Conservation (phyloP, 2,797 vertebrate species). For the Alauda arvensis region DNA sequence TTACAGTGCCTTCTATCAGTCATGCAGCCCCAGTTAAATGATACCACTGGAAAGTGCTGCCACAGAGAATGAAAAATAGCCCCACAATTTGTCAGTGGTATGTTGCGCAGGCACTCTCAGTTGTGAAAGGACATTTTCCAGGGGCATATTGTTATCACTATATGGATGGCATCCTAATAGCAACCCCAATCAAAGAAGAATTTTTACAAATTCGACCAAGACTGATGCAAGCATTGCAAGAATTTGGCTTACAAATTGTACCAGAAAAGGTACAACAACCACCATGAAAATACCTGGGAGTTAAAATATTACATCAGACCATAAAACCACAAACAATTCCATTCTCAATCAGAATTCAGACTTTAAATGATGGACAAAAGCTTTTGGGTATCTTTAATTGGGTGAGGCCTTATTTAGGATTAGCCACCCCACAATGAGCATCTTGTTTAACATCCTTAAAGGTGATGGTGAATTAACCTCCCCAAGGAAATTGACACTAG, state of each 20-base stretch:
- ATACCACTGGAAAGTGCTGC: background rate
- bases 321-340: background rate
- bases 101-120: no score
- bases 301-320: background rate
- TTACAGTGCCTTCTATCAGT: background rate
- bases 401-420: background rate
- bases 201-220: background rate
- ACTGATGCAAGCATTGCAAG: background rate
- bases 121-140: no score
- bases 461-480: background rate
- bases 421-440: background rate
- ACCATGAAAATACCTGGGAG: background rate
- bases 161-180: background rate
- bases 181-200: background rate
- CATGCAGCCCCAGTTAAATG: background rate
- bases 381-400: background rate
- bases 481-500: background rate
- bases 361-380: background rate
- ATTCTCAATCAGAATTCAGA: background rate
- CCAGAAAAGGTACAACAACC: background rate
- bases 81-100: no score
- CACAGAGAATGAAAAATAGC: background rate
- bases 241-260: background rate
- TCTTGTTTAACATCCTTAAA: background rate
- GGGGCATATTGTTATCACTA: no score